Base-by-base conservation (phyloP, 2,113 vertebrate species). In the Chloropsis hardwickii region DNA sequence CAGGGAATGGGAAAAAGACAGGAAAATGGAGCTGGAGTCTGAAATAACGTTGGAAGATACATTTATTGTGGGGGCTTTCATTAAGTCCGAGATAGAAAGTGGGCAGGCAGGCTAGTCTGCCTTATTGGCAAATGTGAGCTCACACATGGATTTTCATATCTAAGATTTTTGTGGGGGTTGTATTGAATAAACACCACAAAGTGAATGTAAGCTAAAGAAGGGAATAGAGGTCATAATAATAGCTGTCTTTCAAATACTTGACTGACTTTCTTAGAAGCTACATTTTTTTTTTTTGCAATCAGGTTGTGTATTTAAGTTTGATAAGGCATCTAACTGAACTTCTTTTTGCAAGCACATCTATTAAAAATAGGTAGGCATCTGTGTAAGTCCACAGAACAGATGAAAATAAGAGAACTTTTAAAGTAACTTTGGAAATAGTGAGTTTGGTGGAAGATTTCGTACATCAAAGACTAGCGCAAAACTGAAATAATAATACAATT, bases 261-360 rank as follows among this genome's bases (percentile, higher is more conserved):
- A 44, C 3, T 42, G 8, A 27, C 14, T 39, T 69, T 18, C 10
- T 57, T 24, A 51, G 21, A 35, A 40, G 13, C 39, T 29, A n/a
- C 10, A 53, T 16, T 16, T 13, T 1, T 4, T 1, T 21, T 12
- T 70, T 80, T 48, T 56, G 4, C 0, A 1, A 7, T 50, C 14
- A 28, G 3, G 1, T 50, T 66, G 13, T 25, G 7, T 50, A 14
- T 51, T 72, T 57, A 54, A 53, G 9, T 25, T 88, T 88, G 21
- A 27, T 64, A 12, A 2, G 3, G 3, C 40, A 1, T 45, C 13
- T 54, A 54, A 27, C 7, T 92, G 47, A 45, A 70, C 1, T 66
- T 15, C 5, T 74, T 14, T 70, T 66, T 85, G 29, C 33, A 77
- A 29, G 29, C 35, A 50, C 5, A 15, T 40, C 2, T 37, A 12